Percentiles rank a stretch among this genome's conserved stretches.
Conservation (phyloP, 2,888 invertebrate genomes). For the Heteromurus nitidus region DNA sequence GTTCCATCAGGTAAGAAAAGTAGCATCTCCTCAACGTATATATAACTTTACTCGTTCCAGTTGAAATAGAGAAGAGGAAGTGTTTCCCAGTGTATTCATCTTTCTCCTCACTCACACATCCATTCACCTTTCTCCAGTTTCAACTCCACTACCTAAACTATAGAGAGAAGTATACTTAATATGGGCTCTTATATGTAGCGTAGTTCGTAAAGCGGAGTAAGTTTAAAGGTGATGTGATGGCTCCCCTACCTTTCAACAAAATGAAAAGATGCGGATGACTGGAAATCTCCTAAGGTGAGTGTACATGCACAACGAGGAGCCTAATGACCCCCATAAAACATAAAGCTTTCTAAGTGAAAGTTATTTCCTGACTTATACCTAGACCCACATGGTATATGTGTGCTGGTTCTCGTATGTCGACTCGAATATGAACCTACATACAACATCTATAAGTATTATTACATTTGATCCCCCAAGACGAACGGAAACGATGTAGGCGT, state of each 20-base stretch:
- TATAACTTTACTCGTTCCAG: background rate
- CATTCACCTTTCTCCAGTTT: slow-evolving; percentile 9
- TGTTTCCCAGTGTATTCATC: background rate
- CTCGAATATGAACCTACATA: no score
- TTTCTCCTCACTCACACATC: background rate
- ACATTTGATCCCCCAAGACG: no score
- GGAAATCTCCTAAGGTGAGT: slow-evolving; percentile 58
- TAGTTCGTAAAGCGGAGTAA: background rate
- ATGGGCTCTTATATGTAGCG: background rate
- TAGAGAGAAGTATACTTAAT: no score
- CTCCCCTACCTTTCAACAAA: slow-evolving; percentile 48
- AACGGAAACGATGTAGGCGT: no score
- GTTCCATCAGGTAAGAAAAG: slow-evolving; percentile 7
- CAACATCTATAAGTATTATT: no score
- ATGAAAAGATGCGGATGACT: slow-evolving; percentile 55
- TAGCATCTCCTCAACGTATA: background rate
- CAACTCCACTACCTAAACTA: background rate
- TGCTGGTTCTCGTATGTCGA: no score
- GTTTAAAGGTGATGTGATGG: slow-evolving; percentile 35
- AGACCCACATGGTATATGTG: no score
- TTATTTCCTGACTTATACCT: slow-evolving; percentile 49
- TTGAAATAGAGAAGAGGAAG: background rate
- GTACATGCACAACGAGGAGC: slow-evolving; percentile 56
- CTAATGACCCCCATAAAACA: slow-evolving; percentile 72
- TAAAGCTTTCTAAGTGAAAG: slow-evolving; percentile 61